These are phyloP conservation scores for Conus canariensis DNA, from an alignment of 2,888 invertebrate genomes.

Conservation along the genomic window DNA sequence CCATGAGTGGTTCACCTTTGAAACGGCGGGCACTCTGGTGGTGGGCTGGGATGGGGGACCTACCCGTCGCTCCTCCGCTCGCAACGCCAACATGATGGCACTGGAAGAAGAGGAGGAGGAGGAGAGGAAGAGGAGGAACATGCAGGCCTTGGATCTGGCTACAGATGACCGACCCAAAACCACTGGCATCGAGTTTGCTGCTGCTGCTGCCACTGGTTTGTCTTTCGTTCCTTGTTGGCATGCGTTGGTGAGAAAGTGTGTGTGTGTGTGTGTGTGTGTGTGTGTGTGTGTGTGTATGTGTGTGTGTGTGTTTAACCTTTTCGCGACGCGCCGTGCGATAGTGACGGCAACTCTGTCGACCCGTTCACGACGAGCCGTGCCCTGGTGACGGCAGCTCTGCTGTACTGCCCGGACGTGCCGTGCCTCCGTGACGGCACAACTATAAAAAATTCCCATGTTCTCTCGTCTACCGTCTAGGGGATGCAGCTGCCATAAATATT, in stretches of 20 bases:
- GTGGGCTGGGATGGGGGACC: slow-evolving; percentile 75
- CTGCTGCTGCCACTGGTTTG: slow-evolving; percentile 73
- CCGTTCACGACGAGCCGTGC: too few species aligned
- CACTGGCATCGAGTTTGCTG: slow-evolving; percentile 75
- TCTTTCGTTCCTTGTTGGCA: background rate
- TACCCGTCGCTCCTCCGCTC: slow-evolving; percentile 52
- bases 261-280: background rate
- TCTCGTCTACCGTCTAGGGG: too few species aligned
- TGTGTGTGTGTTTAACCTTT: too few species aligned
- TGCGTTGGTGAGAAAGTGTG: background rate
- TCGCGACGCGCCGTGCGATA: too few species aligned
- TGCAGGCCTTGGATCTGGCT: slow-evolving; percentile 57
- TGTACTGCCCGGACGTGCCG: too few species aligned
- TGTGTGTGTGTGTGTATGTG: background rate
- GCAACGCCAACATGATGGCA: slow-evolving; percentile 27
- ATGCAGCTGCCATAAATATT: too few species aligned
- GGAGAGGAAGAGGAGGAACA: slow-evolving; percentile 36
- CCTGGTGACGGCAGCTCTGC: too few species aligned
- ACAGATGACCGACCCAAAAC: slow-evolving; percentile 59
- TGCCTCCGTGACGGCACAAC: too few species aligned
- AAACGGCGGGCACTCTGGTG: slow-evolving; percentile 75
- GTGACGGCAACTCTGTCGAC: too few species aligned
- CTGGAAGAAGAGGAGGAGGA: slow-evolving; percentile 34
- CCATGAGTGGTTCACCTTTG: slow-evolving; percentile 77
- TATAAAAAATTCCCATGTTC: too few species aligned